Conservation (phyloP, 2,113 vertebrate species). For the Carassius auratus region DNA sequence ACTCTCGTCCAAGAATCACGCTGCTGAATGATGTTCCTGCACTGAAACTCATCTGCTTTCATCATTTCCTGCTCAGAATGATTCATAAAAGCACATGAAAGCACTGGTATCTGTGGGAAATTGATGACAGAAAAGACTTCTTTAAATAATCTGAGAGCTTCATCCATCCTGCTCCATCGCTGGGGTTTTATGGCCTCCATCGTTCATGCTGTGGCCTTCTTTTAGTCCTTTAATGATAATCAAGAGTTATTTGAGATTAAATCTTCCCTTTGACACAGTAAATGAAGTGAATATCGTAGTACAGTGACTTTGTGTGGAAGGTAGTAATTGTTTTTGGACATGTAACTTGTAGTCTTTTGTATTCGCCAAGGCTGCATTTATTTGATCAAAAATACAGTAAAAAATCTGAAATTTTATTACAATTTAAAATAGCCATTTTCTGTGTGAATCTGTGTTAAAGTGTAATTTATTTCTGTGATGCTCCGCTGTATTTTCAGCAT, state of each 20-base stretch:
- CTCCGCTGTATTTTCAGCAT: too few relatives aligned
- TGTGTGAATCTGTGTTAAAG: too few relatives aligned
- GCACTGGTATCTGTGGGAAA: constrained; percentile 32
- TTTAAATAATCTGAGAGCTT: constrained; percentile 40
- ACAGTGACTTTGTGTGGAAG: background rate
- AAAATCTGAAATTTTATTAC: background rate
- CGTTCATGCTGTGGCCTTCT: constrained; percentile 8
- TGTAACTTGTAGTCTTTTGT: background rate
- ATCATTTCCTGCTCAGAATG: background rate
- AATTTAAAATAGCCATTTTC: too few relatives aligned
- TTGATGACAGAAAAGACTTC: constrained; percentile 29
- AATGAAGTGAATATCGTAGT: background rate
- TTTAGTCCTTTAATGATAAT: constrained; percentile 17
- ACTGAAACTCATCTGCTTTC: background rate
- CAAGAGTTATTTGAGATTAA: background rate
- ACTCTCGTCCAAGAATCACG: background rate
- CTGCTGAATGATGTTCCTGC: background rate
- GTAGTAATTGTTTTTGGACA: too few relatives aligned
- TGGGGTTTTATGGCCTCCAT: constrained; percentile 10
- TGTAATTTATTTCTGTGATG: too few relatives aligned
- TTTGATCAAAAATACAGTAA: background rate
- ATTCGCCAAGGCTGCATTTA: background rate
- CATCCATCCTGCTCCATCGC: constrained; percentile 21
- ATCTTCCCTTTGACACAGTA: background rate
- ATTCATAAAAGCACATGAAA: constrained; percentile 21